A percentile compares a stretch with the other conserved stretches of the same genome.
phyloP scores from a whole-genome alignment of 2,797 vertebrate species.

The Acanthis flammea region DNA sequence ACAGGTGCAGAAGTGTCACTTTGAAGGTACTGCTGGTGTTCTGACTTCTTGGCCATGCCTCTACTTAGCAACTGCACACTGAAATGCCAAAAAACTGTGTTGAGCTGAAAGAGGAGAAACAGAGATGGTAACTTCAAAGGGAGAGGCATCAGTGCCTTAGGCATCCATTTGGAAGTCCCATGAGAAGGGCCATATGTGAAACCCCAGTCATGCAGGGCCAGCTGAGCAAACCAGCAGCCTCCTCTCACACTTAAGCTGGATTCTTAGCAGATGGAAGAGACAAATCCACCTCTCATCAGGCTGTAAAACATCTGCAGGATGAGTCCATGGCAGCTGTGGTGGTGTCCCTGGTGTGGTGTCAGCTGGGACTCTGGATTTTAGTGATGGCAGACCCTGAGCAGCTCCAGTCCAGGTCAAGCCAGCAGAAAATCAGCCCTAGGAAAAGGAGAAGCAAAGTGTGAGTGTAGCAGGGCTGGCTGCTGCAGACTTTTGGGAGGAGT shows the following conservation, averaged over 20 bases:
- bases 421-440: not conserved
- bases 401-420: not conserved
- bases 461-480: not conserved
- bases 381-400: not conserved
- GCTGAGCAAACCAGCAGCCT: not conserved
- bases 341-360: not conserved
- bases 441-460: not conserved
- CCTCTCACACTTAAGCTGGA: not conserved
- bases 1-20: not conserved
- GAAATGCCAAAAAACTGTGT: not conserved
- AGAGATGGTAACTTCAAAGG: not conserved
- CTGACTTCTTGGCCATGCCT: not conserved
- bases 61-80: constrained; percentile 16
- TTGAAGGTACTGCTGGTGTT: not conserved
- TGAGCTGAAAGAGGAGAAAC: not conserved
- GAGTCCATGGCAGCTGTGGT: not conserved
- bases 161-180: not conserved
- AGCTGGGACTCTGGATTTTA: not conserved
- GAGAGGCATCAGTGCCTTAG: not conserved
- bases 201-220: not conserved
- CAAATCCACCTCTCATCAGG: not conserved
- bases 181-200: not conserved
- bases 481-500: not conserved
- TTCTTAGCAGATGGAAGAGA: not conserved
- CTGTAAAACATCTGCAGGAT: not conserved